A percentile compares a stretch with the other conserved stretches of the same genome.
These are phyloP conservation scores for Drosophila takahashii DNA, from an alignment of 1,140 invertebrate species.

Conservation along the genomic window DNA sequence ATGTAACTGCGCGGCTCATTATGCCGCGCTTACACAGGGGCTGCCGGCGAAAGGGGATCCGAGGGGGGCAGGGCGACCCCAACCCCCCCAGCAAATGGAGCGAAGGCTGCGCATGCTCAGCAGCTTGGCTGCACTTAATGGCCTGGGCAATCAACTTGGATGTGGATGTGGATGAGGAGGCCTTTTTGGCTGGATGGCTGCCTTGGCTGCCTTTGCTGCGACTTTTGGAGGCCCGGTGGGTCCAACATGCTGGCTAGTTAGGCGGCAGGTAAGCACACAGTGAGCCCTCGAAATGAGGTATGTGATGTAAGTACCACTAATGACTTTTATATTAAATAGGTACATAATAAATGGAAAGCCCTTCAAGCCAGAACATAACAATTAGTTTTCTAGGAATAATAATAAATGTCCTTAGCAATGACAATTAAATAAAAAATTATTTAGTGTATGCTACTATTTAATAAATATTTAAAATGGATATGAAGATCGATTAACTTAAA, in stretches of 20 bases:
- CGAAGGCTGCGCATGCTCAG: constrained; percentile 73
- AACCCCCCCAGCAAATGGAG: constrained; percentile 48
- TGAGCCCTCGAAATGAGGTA: not conserved
- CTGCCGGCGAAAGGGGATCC: not conserved
- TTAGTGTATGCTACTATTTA: too few relatives aligned
- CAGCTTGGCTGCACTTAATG: constrained; percentile 78
- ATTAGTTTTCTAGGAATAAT: too few relatives aligned
- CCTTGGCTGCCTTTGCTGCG: constrained; percentile 14
- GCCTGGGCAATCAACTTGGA: constrained; percentile 74
- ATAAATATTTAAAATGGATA: too few relatives aligned
- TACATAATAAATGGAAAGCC: too few relatives aligned
- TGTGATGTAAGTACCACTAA: not conserved
- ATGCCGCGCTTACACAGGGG: constrained; percentile 76
- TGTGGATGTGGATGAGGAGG: constrained; percentile 31
- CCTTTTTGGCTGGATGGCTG: constrained; percentile 35
- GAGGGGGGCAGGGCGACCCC: not conserved
- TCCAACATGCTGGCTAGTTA: constrained; percentile 74
- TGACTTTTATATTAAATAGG: not conserved
- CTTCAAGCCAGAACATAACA: too few relatives aligned
- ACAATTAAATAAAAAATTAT: too few relatives aligned
- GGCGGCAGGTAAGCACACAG: constrained; percentile 48
- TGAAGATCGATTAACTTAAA: too few relatives aligned
- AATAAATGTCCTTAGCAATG: too few relatives aligned
- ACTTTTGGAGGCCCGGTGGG: constrained; percentile 46
- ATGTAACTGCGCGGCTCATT: constrained; percentile 83